These are phyloP conservation scores for Tympanuchus pallidicinctus DNA, from an alignment of 2,113 vertebrate genomes.

Conservation along the genomic window DNA sequence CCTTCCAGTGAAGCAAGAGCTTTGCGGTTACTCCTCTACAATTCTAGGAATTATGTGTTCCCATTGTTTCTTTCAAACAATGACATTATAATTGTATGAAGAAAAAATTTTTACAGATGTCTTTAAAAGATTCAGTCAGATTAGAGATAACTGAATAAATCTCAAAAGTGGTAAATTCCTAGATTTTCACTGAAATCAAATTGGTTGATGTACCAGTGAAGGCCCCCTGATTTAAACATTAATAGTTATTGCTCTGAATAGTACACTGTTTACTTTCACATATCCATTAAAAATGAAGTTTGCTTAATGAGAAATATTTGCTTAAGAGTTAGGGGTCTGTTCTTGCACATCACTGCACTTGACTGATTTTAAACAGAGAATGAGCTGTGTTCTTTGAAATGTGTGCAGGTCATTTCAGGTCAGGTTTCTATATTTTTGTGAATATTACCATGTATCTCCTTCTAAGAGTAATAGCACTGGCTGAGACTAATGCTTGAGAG, in stretches of 20 bases:
- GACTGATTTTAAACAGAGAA: not conserved
- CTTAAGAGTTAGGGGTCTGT: not conserved
- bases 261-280: not conserved
- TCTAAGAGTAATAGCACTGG: not conserved
- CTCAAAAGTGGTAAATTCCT: not conserved
- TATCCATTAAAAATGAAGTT: not conserved
- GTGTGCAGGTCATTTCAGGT: not conserved
- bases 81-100: not conserved
- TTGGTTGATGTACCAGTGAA: not conserved
- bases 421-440: not conserved
- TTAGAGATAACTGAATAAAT: not conserved
- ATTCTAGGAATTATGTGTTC: not conserved
- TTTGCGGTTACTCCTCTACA: not conserved
- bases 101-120: not conserved
- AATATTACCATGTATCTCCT: not conserved
- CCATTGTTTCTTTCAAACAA: not conserved
- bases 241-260: not conserved
- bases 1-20: not conserved
- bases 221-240: not conserved
- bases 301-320: not conserved
- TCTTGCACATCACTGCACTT: not conserved
- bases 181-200: not conserved
- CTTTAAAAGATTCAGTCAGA: not conserved
- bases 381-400: not conserved
- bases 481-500: not conserved